These are phyloP conservation scores for Odontothrips loti DNA, from an alignment of 2,888 invertebrate species.

Conservation along the genomic window DNA sequence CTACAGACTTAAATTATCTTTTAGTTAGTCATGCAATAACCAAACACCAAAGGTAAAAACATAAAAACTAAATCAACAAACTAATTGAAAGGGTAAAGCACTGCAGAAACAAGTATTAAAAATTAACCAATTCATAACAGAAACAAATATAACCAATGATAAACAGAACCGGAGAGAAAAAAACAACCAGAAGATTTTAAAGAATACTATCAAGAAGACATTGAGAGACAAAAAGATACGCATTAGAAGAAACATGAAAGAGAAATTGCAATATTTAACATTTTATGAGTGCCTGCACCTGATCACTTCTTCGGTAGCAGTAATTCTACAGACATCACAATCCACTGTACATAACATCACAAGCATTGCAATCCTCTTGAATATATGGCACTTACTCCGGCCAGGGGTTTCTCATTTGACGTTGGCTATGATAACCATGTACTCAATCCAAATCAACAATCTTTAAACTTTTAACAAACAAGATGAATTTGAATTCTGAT, in stretches of 20 bases:
- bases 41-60: slow-evolving; percentile 23
- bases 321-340: neutral
- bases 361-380: slow-evolving; percentile 17
- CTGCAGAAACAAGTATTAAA: slow-evolving; percentile 23
- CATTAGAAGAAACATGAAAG: neutral
- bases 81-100: slow-evolving; percentile 26
- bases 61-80: slow-evolving; percentile 25
- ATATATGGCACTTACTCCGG: neutral
- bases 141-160: slow-evolving; percentile 15
- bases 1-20: slow-evolving; percentile 23
- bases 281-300: neutral
- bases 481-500: slow-evolving; percentile 4
- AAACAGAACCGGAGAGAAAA: neutral
- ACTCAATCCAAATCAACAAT: neutral
- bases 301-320: neutral
- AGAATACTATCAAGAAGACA: neutral
- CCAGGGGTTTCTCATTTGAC: neutral
- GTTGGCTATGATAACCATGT: neutral
- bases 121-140: slow-evolving; percentile 24
- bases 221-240: neutral
- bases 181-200: neutral
- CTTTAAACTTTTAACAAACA: slow-evolving; percentile 21
- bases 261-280: slow-evolving; percentile 18
- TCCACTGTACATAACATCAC: slow-evolving; percentile 20
- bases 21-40: slow-evolving; percentile 25